These are phyloP conservation scores for Denticeps clupeoides DNA, from an alignment of 2,797 vertebrate genomes.

Conservation along the genomic window DNA sequence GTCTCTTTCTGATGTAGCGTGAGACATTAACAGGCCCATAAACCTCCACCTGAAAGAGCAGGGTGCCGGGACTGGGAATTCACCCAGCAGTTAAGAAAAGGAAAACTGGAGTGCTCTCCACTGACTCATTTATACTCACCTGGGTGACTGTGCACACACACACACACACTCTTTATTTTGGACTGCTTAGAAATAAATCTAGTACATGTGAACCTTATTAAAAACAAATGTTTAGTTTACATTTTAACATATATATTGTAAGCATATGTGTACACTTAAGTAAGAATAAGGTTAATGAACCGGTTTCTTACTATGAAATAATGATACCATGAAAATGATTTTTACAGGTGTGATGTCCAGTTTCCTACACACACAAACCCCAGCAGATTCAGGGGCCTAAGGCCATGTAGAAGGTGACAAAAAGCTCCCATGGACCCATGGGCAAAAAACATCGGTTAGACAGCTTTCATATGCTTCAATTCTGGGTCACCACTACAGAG, in stretches of 20 bases:
- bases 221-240: too few relatives aligned
- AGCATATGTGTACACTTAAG: too few relatives aligned
- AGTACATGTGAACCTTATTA: too few relatives aligned
- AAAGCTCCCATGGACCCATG: constrained; percentile 29
- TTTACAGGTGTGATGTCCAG: too few relatives aligned
- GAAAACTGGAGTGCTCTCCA: constrained; percentile 9
- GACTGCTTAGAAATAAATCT: too few relatives aligned
- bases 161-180: too few relatives aligned
- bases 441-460: background rate
- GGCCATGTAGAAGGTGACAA: constrained; percentile 35
- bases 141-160: constrained; percentile 25
- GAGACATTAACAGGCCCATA: constrained; percentile 13
- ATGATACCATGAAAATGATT: too few relatives aligned
- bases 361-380: constrained; percentile 36
- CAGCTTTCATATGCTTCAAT: constrained; percentile 3
- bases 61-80: background rate
- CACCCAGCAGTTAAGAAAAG: background rate
- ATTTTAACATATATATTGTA: too few relatives aligned
- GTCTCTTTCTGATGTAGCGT: constrained; percentile 5
- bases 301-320: too few relatives aligned
- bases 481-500: background rate
- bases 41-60: background rate
- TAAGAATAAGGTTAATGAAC: too few relatives aligned
- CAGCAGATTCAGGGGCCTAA: constrained; percentile 21
- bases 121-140: constrained; percentile 12